phyloP scores from a whole-genome alignment of 2,113 vertebrate species.

The Cyprinodon variegatus region DNA sequence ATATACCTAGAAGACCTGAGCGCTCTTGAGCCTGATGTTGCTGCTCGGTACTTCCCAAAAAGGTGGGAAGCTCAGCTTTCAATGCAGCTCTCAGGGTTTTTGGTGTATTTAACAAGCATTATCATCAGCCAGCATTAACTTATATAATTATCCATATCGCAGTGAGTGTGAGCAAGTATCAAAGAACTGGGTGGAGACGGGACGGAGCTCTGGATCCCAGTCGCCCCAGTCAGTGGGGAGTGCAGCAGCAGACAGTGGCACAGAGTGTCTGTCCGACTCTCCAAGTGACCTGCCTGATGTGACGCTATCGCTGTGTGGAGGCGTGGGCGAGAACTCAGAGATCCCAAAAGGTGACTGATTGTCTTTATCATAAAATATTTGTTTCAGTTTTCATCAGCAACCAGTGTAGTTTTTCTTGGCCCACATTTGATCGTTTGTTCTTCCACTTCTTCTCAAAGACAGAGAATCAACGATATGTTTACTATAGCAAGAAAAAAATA shows the following conservation, averaged over 20 bases:
- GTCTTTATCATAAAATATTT: not conserved
- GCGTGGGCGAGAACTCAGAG: conserved; percentile 89
- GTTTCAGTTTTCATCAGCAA: not conserved
- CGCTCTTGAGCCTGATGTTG: conserved; percentile 90
- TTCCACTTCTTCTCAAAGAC: not conserved
- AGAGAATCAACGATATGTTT: not conserved
- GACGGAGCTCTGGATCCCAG: conserved; percentile 87
- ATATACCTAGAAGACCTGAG: conserved; percentile 96
- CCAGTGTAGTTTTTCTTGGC: too few species aligned
- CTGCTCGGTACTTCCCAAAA: conserved; percentile 95
- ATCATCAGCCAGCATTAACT: not conserved
- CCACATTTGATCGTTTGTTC: too few species aligned
- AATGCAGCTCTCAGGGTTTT: not conserved
- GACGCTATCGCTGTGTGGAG: conserved; percentile 92
- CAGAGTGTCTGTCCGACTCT: conserved; percentile 93
- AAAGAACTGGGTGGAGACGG: conserved; percentile 86
- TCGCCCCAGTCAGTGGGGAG: conserved; percentile 94
- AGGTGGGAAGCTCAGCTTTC: conserved; percentile 75
- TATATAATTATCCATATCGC: conserved; percentile 15
- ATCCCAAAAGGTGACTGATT: conserved; percentile 87
- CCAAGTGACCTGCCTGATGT: conserved; percentile 91
- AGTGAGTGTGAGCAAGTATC: conserved; percentile 87
- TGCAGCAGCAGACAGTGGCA: conserved; percentile 91
- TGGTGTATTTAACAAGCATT: not conserved
- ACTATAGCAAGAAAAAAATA: too few species aligned